Percentiles rank a stretch among this genome's conserved stretches.
phyloP scores from a whole-genome alignment of 2,888 invertebrate species.

The Idaea straminata region DNA sequence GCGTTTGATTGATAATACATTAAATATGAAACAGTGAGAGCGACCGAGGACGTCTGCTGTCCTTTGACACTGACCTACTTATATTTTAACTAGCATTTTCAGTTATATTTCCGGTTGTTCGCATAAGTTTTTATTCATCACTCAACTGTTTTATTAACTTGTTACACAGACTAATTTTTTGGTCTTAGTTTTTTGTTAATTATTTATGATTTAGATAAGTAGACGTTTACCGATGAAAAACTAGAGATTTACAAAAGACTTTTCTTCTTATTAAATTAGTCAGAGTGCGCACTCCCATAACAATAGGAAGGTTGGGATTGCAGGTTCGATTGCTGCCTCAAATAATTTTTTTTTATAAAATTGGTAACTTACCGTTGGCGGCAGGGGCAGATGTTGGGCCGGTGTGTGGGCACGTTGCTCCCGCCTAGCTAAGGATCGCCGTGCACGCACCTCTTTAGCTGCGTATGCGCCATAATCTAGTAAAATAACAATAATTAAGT shows the following conservation, averaged over 20 bases:
- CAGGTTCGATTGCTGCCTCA: neutral
- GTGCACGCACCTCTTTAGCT: conserved; percentile 66
- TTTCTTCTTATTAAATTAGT: too few relatives aligned
- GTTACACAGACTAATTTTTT: neutral
- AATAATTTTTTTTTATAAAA: conserved; percentile 3
- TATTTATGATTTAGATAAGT: too few relatives aligned
- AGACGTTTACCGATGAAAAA: too few relatives aligned
- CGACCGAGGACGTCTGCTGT: conserved; percentile 52
- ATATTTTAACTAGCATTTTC: conserved; percentile 48
- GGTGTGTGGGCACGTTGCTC: conserved; percentile 64
- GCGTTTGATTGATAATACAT: conserved; percentile 54
- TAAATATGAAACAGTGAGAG: conserved; percentile 36
- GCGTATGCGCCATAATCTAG: conserved; percentile 72
- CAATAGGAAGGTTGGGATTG: neutral
- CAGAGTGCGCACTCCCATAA: too few relatives aligned
- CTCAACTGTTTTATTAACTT: neutral
- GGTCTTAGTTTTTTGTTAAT: too few relatives aligned
- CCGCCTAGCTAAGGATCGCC: conserved; percentile 60
- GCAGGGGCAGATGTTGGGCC: conserved; percentile 58
- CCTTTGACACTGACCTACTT: conserved; percentile 74
- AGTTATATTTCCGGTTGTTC: neutral
- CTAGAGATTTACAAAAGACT: too few relatives aligned
- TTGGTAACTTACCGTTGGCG: conserved; percentile 59
- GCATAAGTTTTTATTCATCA: neutral
- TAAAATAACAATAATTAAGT: conserved; percentile 9